A percentile compares a stretch with the other conserved stretches of the same genome.
Evolutionary conservation across 2,797 vertebrate genomes (phyloP).

Genomic region (Halcyon leucocephala): DNA sequence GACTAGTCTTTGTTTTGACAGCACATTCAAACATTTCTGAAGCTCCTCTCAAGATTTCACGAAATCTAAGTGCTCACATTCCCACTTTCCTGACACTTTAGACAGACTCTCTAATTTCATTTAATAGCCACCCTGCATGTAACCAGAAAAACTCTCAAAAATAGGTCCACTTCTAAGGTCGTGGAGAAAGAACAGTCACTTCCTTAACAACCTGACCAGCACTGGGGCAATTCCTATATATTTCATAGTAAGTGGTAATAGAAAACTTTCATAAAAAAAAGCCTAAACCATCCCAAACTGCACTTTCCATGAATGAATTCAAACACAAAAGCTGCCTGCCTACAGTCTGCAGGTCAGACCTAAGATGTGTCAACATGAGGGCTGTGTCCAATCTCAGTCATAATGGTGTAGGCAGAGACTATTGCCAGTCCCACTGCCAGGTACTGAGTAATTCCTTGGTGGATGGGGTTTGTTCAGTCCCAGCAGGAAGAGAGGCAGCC

Average conservation of each 20-base stretch:
- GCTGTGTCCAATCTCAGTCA: not conserved
- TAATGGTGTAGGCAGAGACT: not conserved
- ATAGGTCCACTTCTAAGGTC: not conserved
- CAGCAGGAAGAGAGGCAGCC: not conserved
- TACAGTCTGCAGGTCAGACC: not conserved
- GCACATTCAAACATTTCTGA: not conserved
- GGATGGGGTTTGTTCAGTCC: not conserved
- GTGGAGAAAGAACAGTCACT: not conserved
- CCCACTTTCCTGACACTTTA: not conserved
- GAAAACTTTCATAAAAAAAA: not conserved
- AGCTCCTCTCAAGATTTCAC: not conserved
- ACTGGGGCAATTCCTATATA: not conserved
- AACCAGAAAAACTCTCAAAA: slow-evolving; percentile 4
- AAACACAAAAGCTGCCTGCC: not conserved
- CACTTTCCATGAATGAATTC: not conserved
- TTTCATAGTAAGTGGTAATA: slow-evolving; percentile 1
- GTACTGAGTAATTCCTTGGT: not conserved
- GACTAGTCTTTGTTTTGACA: not conserved
- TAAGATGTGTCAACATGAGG: not conserved
- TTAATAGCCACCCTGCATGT: not conserved
- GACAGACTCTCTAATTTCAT: not conserved
- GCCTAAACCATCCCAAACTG: not conserved
- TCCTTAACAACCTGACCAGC: not conserved
- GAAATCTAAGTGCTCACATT: not conserved
- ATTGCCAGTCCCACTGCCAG: not conserved